Base-by-base conservation (phyloP, 2,797 vertebrate species). In the Clarias laeviceps region DNA sequence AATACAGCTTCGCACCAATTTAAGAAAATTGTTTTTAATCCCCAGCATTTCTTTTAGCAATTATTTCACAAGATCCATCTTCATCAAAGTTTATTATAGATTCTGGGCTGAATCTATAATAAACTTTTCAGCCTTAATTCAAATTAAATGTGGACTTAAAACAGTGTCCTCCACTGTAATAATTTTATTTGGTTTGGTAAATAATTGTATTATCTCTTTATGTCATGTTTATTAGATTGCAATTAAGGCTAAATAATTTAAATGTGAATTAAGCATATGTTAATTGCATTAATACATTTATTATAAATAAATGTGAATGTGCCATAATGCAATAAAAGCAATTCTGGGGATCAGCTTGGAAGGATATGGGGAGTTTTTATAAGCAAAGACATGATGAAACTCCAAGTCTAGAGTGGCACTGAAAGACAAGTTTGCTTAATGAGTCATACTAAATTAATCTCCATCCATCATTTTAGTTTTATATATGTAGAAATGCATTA, bases 361-460 rank as follows among this genome's bases (percentile, higher is more conserved):
- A 56, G 50, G 24, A 27, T 5, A 24, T 14, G 9, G 4, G 40
- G 73, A 20, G 37, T 29, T n/a, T 70, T 82, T n/a, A 65, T 64
- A 56, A 1, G n/a, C 1, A n/a, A 22, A 68, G 32, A 56, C 22
- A 37, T 68, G 24, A 27, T 37, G 40, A 57, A 72, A 54, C 14
- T 62, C 2, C 66, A 56, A n/a, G 27, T 73, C n/a, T 80, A 72
- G 45, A 7, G 24, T 83, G 65, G 64, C 37, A 83, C 74, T 34
- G 45, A 29, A 68, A 20, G 37, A 74, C 37, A 80, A 80, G 54
- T 59, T 34, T 77, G 54, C 45, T 56, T 56, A 29, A 15, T 57
- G 17, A 24, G 73, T 80, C 61, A 69, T 40, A 59, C n/a, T 80
- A 56, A 29, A 4, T 50, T 50, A 40, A 79, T 45, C 22, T 40